These are phyloP conservation scores for Dipodomys stephensi DNA, from an alignment of 2,113 vertebrate species.

Conservation along the genomic window DNA sequence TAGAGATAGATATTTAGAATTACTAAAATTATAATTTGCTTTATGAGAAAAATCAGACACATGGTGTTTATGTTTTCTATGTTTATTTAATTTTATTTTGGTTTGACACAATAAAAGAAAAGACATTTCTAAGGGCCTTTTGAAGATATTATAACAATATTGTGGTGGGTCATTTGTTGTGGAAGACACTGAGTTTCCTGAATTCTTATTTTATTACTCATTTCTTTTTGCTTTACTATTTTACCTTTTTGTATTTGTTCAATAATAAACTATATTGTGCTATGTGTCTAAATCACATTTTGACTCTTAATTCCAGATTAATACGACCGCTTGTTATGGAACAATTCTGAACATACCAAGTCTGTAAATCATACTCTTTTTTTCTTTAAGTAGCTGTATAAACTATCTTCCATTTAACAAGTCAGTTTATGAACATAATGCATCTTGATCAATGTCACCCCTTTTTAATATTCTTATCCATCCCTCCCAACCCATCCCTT, in stretches of 20 bases:
- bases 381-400: no score
- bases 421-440: no score
- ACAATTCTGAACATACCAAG: neutral
- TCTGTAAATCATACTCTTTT: no score
- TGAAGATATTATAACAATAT: neutral
- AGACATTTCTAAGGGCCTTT: neutral
- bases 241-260: neutral
- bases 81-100: neutral
- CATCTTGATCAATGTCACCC: no score
- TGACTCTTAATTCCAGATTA: conserved; percentile 11
- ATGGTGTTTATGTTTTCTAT: no score
- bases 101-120: neutral
- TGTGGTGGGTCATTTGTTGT: neutral
- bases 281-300: neutral
- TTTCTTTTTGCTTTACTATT: neutral
- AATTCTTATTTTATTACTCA: neutral
- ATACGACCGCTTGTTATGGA: neutral
- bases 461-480: no score
- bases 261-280: neutral
- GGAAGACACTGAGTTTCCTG: neutral
- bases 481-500: no score
- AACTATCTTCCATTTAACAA: no score
- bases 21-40: neutral
- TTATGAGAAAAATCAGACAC: neutral
- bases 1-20: conserved; percentile 43